These are phyloP conservation scores for Uropsilus gracilis DNA, from an alignment of 2,113 vertebrate species.

Conservation along the genomic window DNA sequence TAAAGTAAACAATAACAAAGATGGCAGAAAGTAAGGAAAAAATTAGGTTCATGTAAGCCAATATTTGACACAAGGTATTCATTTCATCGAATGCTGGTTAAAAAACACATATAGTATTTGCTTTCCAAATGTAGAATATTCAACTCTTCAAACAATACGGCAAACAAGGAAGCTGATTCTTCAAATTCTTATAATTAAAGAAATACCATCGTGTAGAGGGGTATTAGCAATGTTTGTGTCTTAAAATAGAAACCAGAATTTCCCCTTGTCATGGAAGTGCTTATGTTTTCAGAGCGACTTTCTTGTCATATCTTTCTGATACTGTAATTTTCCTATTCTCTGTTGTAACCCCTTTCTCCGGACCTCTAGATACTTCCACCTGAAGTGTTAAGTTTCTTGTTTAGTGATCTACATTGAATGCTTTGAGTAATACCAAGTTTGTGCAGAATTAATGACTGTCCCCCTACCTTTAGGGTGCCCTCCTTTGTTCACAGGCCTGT, in stretches of 20 bases:
- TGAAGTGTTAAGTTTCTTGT: background rate
- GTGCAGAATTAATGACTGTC: background rate
- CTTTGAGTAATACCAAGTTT: conserved; percentile 34
- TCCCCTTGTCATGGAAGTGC: background rate
- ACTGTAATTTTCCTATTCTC: background rate
- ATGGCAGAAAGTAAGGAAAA: no score
- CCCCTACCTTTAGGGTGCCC: background rate
- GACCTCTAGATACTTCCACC: background rate
- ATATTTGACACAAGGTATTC: background rate
- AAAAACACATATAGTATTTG: background rate
- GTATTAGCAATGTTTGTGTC: background rate
- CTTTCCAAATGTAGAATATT: background rate
- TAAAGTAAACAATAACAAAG: no score
- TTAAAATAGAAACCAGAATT: background rate
- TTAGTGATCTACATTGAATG: conserved; percentile 13
- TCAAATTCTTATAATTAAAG: background rate
- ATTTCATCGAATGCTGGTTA: background rate
- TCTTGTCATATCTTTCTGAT: background rate
- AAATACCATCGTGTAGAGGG: background rate
- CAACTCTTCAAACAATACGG: background rate
- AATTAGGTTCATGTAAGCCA: background rate
- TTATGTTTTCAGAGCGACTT: background rate
- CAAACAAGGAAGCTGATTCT: background rate
- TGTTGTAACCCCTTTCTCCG: background rate
- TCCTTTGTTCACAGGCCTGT: background rate